Evolutionary conservation across 1,140 invertebrate species (phyloP), one percentile per base, ranked within the genome.

Genomic region (Plectrocnemia conspersa): DNA sequence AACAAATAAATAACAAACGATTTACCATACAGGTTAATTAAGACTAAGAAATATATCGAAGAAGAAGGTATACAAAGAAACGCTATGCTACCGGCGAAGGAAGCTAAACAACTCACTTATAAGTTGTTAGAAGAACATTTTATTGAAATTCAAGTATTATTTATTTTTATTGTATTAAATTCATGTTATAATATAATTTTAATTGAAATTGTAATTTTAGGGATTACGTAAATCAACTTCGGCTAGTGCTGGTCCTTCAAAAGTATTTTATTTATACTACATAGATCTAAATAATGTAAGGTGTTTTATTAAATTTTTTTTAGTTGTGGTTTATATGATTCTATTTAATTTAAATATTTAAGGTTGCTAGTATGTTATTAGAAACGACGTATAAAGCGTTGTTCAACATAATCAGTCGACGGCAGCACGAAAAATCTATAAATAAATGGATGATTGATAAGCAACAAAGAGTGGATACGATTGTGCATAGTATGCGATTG

Each of bases 71-170:
- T 96, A 55, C 89, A 93, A 65, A 85, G 89, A 61, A 72, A 88
- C 56, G 88, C 86, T 0, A 93, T 95, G 90, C 83, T 94, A 58
- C 86, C 88, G 1, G 82, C 86, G 13, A 94, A 93, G 68, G 90
- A 94, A 71, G 86, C 87, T 0, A 94, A 93, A 68, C 79, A 85
- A 40, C 65, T 91, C 2, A 85, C 88, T 1, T 93, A 92, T 68
- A 82, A 78, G 59, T 71, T 96, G 49, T 72, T 91, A 24, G 82
- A 89, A 68, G 85, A 92, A 65, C 85, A 89, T 66, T 92, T 91
- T 66, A 73, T 94, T 11, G 79, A 82, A 52, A 72, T 84, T 22
- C 81, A 88, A 72, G 79, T 84, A 53, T n/a, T 47, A 11, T 25
- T 40, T 40, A 40, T 7, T 44, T 44, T 15, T 6, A 16, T 19